A percentile compares a stretch with the other conserved stretches of the same genome.
phyloP scores from a whole-genome alignment of 2,888 invertebrate genomes.

The Pteria penguin region DNA sequence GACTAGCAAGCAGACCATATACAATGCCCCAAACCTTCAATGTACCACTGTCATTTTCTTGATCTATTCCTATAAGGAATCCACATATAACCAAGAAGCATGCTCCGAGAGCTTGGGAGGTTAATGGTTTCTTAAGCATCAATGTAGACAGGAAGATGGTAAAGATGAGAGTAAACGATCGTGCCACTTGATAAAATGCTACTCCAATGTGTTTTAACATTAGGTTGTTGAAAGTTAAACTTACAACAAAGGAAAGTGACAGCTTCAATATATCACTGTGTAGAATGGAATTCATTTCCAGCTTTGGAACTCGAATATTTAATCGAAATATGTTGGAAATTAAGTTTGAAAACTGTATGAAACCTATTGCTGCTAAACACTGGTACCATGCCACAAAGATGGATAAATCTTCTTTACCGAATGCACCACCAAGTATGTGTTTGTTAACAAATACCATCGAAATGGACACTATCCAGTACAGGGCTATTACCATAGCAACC shows the following conservation, averaged over 20 bases:
- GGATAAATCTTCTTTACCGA: constrained; percentile 69
- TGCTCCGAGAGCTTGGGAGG: constrained; percentile 64
- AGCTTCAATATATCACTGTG: constrained; percentile 68
- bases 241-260: constrained; percentile 71
- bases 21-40: constrained; percentile 75
- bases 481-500: constrained; percentile 63
- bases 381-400: constrained; percentile 79
- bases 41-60: constrained; percentile 75
- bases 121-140: constrained; percentile 69
- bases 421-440: constrained; percentile 82
- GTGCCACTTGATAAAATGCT: constrained; percentile 79
- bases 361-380: constrained; percentile 69
- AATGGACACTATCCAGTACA: constrained; percentile 90
- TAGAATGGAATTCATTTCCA: constrained; percentile 52
- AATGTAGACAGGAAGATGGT: constrained; percentile 74
- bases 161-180: constrained; percentile 79
- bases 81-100: constrained; percentile 75
- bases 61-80: constrained; percentile 77
- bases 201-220: constrained; percentile 79
- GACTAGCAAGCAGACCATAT: constrained; percentile 77
- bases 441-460: constrained; percentile 97
- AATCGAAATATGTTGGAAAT: constrained; percentile 27
- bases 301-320: constrained; percentile 49
- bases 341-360: constrained; percentile 48
- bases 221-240: constrained; percentile 78